phyloP scores from a whole-genome alignment of 2,888 invertebrate genomes.

The Lacanobia oleracea region DNA sequence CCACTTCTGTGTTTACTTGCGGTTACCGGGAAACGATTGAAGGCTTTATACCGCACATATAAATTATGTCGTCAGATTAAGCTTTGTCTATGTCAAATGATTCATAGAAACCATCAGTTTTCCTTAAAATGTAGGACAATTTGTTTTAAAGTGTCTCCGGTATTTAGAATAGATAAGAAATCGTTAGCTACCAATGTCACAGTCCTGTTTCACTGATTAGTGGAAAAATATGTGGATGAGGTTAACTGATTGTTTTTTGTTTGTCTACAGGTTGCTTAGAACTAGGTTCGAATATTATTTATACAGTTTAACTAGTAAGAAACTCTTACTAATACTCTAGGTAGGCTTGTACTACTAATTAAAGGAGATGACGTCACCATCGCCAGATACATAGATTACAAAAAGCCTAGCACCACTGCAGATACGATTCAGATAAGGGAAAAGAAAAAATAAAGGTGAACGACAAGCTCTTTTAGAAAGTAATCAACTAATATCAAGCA shows the following conservation, averaged over 20 bases:
- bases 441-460: no score
- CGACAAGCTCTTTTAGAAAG: no score
- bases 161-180: slow-evolving; percentile 49
- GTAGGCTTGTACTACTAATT: not conserved
- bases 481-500: not conserved
- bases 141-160: slow-evolving; percentile 14
- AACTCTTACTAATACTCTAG: not conserved
- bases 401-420: not conserved
- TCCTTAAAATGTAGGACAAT: slow-evolving; percentile 30
- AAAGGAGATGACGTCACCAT: no score
- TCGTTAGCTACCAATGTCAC: slow-evolving; percentile 26
- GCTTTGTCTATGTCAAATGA: slow-evolving; percentile 10
- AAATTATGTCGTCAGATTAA: not conserved
- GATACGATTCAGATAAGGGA: no score
- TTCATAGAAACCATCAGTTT: slow-evolving; percentile 19
- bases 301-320: not conserved
- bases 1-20: slow-evolving; percentile 3
- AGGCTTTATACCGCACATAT: not conserved
- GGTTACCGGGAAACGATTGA: slow-evolving; percentile 18
- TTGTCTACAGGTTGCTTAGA: slow-evolving; percentile 39
- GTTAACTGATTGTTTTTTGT: slow-evolving; percentile 38
- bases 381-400: not conserved
- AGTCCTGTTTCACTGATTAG: slow-evolving; percentile 33
- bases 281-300: no score
- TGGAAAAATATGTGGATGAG: slow-evolving; percentile 33